Conservation (phyloP, 2,797 vertebrate genomes). For the Acrossocheilus fasciatus region DNA sequence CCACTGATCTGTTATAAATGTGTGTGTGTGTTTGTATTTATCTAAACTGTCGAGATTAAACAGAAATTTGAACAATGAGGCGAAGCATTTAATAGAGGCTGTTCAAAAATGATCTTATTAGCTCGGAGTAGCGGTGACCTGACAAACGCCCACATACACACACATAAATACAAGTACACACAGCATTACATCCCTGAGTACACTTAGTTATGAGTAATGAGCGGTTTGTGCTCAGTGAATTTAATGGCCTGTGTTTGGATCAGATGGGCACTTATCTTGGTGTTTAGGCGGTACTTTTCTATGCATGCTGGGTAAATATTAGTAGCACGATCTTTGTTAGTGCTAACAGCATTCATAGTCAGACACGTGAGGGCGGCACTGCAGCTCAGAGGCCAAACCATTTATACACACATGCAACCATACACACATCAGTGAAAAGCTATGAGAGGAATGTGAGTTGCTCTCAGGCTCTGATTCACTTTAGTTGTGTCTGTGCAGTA, state of each 20-base stretch:
- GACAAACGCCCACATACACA: conserved; percentile 1
- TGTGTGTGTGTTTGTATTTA: background rate
- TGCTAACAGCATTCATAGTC: conserved; percentile 12
- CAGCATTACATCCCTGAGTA: conserved; percentile 4
- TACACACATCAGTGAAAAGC: background rate
- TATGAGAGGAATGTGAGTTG: conserved; percentile 29
- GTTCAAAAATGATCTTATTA: conserved; percentile 51
- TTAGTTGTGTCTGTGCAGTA: background rate
- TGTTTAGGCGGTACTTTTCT: conserved; percentile 22
- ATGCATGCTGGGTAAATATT: conserved; percentile 38
- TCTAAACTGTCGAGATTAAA: conserved; percentile 23
- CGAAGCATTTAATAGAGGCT: conserved; percentile 30
- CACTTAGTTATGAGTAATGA: conserved; percentile 28
- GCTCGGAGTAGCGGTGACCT: background rate
- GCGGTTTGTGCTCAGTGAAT: conserved; percentile 26
- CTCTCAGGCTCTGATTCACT: background rate
- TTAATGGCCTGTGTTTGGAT: conserved; percentile 28
- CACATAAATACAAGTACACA: background rate
- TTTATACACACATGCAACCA: conserved; percentile 4
- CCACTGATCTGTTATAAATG: conserved; percentile 6
- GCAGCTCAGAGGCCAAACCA: background rate
- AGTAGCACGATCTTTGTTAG: conserved; percentile 8
- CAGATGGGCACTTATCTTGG: conserved; percentile 42
- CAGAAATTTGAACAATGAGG: conserved; percentile 42
- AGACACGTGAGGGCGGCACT: conserved; percentile 18